Conservation (phyloP, 2,113 vertebrate species). For the Tetrax tetrax region DNA sequence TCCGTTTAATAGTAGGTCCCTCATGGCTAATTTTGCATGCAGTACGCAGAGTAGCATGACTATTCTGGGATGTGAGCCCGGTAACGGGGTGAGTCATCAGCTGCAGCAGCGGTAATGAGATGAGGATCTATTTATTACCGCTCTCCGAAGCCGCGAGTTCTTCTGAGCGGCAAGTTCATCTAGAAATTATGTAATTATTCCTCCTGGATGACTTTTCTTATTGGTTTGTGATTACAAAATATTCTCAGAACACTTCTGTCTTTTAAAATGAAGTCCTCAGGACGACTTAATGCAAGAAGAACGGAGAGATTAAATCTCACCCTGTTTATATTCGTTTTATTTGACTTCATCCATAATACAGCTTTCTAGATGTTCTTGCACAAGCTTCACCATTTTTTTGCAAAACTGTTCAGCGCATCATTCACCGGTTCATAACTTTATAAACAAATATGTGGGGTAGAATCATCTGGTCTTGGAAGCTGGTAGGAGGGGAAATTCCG, state of each 20-base stretch:
- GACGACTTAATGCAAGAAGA: not conserved
- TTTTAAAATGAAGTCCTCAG: conserved; percentile 67
- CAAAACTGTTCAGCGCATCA: rapidly evolving
- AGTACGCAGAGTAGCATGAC: conserved; percentile 13
- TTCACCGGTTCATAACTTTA: not conserved
- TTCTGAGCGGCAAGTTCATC: conserved; percentile 54
- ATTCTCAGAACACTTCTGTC: conserved; percentile 43
- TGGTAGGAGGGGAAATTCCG: too few species aligned
- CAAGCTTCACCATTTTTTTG: not conserved
- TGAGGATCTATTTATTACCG: conserved; percentile 74
- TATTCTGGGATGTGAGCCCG: conserved; percentile 68
- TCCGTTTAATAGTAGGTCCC: not conserved
- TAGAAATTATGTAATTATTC: conserved; percentile 79
- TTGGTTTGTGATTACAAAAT: conserved; percentile 77
- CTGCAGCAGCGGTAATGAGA: conserved; percentile 54
- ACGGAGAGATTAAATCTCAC: not conserved
- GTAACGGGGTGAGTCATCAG: conserved; percentile 73
- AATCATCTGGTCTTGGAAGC: too few species aligned
- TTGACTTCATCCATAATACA: not conserved
- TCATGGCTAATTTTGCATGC: conserved; percentile 55
- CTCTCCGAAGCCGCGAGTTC: conserved; percentile 42
- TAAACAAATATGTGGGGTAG: not conserved
- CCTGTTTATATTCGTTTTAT: conserved; percentile 31
- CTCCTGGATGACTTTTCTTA: conserved; percentile 76
- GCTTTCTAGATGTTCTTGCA: conserved; percentile 3